Base-by-base conservation (phyloP, 1,140 invertebrate species). In the Ericerus pela region DNA sequence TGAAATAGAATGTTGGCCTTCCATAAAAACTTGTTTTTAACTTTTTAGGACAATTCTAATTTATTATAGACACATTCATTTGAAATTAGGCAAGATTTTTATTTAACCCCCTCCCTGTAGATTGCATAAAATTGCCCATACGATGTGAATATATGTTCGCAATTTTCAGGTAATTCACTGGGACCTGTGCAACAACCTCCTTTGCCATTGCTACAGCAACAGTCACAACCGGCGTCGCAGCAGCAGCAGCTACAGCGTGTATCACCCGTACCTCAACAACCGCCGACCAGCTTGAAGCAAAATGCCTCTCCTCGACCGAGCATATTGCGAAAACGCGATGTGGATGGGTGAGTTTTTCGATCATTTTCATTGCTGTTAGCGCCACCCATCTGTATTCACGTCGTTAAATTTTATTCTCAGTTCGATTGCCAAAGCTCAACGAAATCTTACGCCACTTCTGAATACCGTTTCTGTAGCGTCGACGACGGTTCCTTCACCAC, bases 231-330 rank as follows among this genome's bases (percentile, higher is more conserved):
- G 4, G 16, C 16, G 10, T 5, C 4, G 2, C 41, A 20, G 5
- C n/a, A 5, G 16, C 3, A 24, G 26, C 20, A 24, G 12, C n/a
- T 4, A 24, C 3, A 24, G 26, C 20, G 22, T 14, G 14, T 38
- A 14, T 47, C 41, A 10, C 41, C 41, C 11, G 41, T 47, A 3
- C 41, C 41, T 8, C 41, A 47, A 16, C 53, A 54, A 54, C 24
- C 41, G 1, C 12, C 27, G 2, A 24, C 29, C 16, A 26, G 22
- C 28, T 63, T 68, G 30, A 80, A 78, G 65, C 73, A 75, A 10
- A 79, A 76, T 59, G 74, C 79, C 20, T 81, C 80, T 30, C 80
- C 80, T 3, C 66, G 80, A 63, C 80, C 80, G 36, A 80, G 77
- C 62, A 82, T 83, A 64, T 66, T 82, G 22, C 69, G 80, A 55